Evolutionary conservation across 1,140 invertebrate genomes (phyloP), one percentile per base, ranked within the genome.

Genomic region (Chelonus insularis): DNA sequence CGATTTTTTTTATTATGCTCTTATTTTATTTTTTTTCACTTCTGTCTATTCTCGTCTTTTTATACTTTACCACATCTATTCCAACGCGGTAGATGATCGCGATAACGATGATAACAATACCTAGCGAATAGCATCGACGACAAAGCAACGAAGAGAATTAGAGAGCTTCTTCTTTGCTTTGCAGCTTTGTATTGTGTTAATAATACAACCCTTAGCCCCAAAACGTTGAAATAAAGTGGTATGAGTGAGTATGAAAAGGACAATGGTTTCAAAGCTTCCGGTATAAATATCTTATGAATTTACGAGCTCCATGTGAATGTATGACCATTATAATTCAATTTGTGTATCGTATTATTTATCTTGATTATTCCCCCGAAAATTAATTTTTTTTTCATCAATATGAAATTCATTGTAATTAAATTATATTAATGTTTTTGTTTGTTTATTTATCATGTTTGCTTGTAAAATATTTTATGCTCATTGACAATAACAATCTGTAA

Each of bases 111-210:
- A 57, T 63, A 58, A 63, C 55, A 43, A 63, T 58, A 47, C 21
- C 16, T 18, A 41, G 43, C 56, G 62, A 43, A 58, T 63, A 58
- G 41, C 54, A 20, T 52, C 34, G 21, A 58, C 62, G 66, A 70
- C 66, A 67, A 70, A 54, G 63, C 62, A 54, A 58, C 47, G 36
- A 63, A 57, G 50, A 60, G 60, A 37, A 51, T 41, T 60, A 62
- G 25, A 48, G 9, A 21, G 25, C 11, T 45, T 37, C 2, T 59
- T 25, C 16, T 39, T 25, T 54, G 45, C 45, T 34, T 63, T 51
- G 62, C 54, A 54, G 57, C 62, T 59, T 63, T 55, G 50, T 63
- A 34, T 57, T 57, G 56, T 63, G 50, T 57, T 59, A 54, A 36
- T 59, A 45, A 43, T 34, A 32, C 16, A 52, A 39, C 34, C 36